Base-by-base conservation (phyloP, 2,888 invertebrate species). In the Caenorhabditis plicata region DNA sequence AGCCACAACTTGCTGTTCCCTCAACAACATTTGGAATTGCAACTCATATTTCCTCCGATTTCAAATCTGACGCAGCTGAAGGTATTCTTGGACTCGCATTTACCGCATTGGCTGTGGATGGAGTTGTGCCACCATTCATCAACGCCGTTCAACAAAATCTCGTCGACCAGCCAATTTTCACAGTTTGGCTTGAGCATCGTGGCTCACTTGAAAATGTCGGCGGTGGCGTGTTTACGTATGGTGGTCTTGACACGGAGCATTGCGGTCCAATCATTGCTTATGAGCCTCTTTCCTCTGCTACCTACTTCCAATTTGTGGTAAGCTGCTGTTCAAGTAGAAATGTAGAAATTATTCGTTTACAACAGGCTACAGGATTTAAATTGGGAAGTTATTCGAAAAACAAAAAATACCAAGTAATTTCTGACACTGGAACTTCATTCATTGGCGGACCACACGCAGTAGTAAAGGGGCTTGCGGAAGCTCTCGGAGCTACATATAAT, bases 181-280 rank as follows among this genome's bases (percentile, higher is more conserved):
- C 64, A 41, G 71, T 71, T 44, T 71, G 45, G 46, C 64, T 71
- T 32, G 52, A 62, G 53, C 54, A 66, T 44, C 58, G 57, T 35
- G 67, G 65, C 42, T 27, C 45, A 19, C 48, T 47, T 36, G 52
- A 65, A 44, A 53, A 68, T 38, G 69, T 69, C 40, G 54, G 54
- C 39, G 71, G 71, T 35, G 71, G 71, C 15, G 65, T 68, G 31
- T 71, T 57, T 57, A 71, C 71, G 13, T 74, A 67, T 43, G 68
- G 71, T 25, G 65, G 45, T 11, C 23, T 69, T 33, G 71, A 72
- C 40, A 68, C 61, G 35, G 43, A 50, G 31, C 53, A 72, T 56
- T 69, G 71, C 43, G 61, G 53, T 26, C 36, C 56, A 26, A 51
- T 56, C 25, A 55, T 69, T 40, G 52, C 55, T 29, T 70, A 61